These are phyloP conservation scores for Elymnias hypermnestra DNA, from an alignment of 1,140 invertebrate species.

Conservation along the genomic window DNA sequence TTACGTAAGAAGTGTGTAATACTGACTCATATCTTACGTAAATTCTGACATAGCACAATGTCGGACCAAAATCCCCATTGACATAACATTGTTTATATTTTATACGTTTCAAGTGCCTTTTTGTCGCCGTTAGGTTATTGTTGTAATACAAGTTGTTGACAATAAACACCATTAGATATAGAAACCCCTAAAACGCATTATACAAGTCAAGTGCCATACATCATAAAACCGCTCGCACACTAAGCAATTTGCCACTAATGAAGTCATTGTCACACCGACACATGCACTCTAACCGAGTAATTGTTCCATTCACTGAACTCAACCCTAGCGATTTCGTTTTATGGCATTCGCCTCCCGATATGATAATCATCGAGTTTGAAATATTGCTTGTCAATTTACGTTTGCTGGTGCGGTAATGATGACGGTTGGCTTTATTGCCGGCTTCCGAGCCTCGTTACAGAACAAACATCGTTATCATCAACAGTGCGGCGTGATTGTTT, in stretches of 20 bases:
- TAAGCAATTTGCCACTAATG: conserved; percentile 47
- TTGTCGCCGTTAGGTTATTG: background rate
- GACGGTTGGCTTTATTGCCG: conserved; percentile 41
- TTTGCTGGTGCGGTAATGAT: conserved; percentile 44
- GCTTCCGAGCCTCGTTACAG: conserved; percentile 48
- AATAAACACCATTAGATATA: conserved; percentile 22
- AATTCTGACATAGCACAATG: no score
- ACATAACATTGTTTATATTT: no score
- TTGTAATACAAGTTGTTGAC: conserved; percentile 16
- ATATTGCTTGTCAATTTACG: conserved; percentile 56
- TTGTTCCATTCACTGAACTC: conserved; percentile 48
- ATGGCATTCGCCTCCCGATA: conserved; percentile 47
- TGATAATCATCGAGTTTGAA: conserved; percentile 56
- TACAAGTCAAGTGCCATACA: conserved; percentile 18
- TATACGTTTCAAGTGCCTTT: background rate
- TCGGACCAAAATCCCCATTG: no score
- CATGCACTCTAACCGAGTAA: conserved; percentile 41
- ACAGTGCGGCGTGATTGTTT: conserved; percentile 33
- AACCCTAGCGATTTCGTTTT: conserved; percentile 53
- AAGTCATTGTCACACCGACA: conserved; percentile 49
- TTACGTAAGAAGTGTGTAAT: no score
- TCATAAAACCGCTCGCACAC: conserved; percentile 29
- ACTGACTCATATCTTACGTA: no score
- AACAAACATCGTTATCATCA: conserved; percentile 42
- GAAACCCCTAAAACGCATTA: conserved; percentile 23